A percentile compares a stretch with the other conserved stretches of the same genome.
Evolutionary conservation across 1,140 invertebrate genomes (phyloP).

Genomic region (Tetramorium alpestre): DNA sequence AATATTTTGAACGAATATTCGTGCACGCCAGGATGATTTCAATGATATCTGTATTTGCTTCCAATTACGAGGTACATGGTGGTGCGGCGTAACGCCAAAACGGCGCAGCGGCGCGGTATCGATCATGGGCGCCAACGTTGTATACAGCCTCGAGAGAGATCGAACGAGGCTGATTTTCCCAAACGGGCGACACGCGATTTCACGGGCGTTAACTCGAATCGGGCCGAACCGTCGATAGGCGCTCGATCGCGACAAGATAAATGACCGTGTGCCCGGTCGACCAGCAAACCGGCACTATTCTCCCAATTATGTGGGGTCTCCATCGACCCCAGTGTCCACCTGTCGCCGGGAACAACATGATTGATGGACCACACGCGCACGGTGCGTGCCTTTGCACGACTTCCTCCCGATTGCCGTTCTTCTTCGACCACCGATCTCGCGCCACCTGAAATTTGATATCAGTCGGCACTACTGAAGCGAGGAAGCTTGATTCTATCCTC

Average conservation of each 20-base stretch:
- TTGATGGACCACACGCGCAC: conserved; percentile 77
- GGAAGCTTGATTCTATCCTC: not conserved
- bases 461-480: conserved; percentile 6
- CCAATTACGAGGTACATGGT: conserved; percentile 50
- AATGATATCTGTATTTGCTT: conserved; percentile 56
- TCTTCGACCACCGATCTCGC: conserved; percentile 42
- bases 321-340: conserved; percentile 79
- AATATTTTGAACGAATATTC: conserved; percentile 42
- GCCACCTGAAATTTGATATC: conserved; percentile 32
- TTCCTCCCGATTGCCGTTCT: conserved; percentile 37
- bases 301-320: conserved; percentile 80
- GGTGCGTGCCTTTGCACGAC: conserved; percentile 62
- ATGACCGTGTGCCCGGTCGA: conserved; percentile 77
- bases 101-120: conserved; percentile 49
- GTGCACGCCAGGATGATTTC: conserved; percentile 15
- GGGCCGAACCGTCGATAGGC: conserved; percentile 75
- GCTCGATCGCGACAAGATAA: conserved; percentile 79
- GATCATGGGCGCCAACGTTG: conserved; percentile 45
- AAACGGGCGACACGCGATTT: conserved; percentile 76
- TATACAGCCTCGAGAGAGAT: conserved; percentile 41
- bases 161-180: conserved; percentile 74
- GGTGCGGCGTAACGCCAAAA: conserved; percentile 2
- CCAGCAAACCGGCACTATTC: conserved; percentile 80
- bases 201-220: conserved; percentile 76
- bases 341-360: conserved; percentile 79